A percentile compares a stretch with the other conserved stretches of the same genome.
These are phyloP conservation scores for Himalopsyche anomala DNA, from an alignment of 2,888 invertebrate genomes.

Conservation along the genomic window DNA sequence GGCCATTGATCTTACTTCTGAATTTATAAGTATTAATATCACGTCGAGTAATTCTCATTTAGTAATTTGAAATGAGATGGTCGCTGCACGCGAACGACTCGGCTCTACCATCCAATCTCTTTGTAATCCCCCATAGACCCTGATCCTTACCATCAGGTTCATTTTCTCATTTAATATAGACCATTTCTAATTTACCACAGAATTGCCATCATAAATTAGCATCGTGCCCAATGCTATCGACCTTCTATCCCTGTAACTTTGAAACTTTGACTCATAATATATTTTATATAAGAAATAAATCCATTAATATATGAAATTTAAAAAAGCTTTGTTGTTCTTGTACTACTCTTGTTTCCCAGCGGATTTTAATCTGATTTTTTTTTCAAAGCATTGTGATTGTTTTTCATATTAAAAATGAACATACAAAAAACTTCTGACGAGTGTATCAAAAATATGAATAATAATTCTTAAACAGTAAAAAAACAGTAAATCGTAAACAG, in stretches of 20 bases:
- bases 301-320: no score
- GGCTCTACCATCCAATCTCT: slow-evolving; percentile 50
- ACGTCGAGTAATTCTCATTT: background rate
- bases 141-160: slow-evolving; percentile 45
- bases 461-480: no score
- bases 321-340: no score
- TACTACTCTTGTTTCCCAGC: no score
- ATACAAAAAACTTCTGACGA: no score
- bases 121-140: slow-evolving; percentile 53
- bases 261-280: background rate
- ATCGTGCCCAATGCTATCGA: background rate
- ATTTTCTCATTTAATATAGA: slow-evolving; percentile 54
- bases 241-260: background rate
- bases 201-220: background rate
- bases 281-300: no score
- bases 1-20: background rate
- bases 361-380: no score
- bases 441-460: no score
- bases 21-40: background rate
- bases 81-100: background rate
- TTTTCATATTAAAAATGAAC: no score
- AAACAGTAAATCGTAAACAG: no score
- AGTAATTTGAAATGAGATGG: slow-evolving; percentile 25
- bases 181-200: slow-evolving; percentile 19
- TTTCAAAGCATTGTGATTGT: no score